phyloP scores from a whole-genome alignment of 1,140 invertebrate species.

The Musca vetustissima region DNA sequence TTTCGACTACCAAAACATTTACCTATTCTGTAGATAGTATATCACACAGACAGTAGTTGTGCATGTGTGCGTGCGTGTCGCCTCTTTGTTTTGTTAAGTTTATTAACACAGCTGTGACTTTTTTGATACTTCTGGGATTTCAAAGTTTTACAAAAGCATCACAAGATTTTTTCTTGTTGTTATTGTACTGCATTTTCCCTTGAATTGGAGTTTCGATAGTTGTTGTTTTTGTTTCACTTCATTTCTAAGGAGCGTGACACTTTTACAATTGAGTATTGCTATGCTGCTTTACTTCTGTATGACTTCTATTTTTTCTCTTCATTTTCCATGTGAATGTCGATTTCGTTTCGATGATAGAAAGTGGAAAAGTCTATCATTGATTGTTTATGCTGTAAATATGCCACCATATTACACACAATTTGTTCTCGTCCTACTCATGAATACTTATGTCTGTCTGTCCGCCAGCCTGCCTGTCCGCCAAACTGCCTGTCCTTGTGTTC shows the following conservation, averaged over 20 bases:
- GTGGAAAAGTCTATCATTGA: slow-evolving; percentile 21
- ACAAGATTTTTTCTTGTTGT: slow-evolving; percentile 6
- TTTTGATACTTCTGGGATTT: slow-evolving; percentile 22
- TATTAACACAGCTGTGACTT: slow-evolving; percentile 23
- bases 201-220: not conserved
- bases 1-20: no score
- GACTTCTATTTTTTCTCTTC: not conserved
- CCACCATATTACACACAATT: slow-evolving; percentile 13
- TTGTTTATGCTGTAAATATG: slow-evolving; percentile 21
- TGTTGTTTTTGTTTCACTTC: not conserved
- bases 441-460: no score
- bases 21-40: no score
- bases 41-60: no score
- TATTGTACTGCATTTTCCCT: not conserved
- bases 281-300: not conserved
- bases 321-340: not conserved
- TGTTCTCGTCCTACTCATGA: not conserved
- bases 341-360: slow-evolving; percentile 15
- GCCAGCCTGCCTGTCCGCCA: no score
- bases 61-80: no score
- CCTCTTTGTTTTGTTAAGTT: slow-evolving; percentile 17
- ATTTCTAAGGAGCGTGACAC: slow-evolving; percentile 1
- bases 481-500: no score
- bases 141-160: slow-evolving; percentile 14
- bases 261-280: slow-evolving; percentile 1